A percentile compares a stretch with the other conserved stretches of the same genome.
These are phyloP conservation scores for Drosophila carrolli DNA, from an alignment of 1,140 invertebrate genomes.

Conservation along the genomic window DNA sequence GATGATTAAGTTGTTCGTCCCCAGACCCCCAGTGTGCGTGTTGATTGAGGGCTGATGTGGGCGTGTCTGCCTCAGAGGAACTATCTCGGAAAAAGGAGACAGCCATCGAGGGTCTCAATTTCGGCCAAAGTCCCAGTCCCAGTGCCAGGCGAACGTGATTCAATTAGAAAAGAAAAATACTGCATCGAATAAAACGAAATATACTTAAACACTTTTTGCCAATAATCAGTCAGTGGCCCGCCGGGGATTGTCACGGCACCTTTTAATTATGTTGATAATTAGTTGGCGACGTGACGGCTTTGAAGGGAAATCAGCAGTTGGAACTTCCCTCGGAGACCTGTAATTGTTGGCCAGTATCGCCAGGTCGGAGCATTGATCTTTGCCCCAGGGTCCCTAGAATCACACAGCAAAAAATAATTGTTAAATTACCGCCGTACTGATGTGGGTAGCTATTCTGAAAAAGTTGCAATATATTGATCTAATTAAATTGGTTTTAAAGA, in stretches of 20 bases:
- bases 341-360: slow-evolving; percentile 2
- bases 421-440: too few relatives aligned
- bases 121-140: slow-evolving; percentile 10
- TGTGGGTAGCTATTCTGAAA: too few relatives aligned
- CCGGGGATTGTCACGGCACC: slow-evolving; percentile 58
- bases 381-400: too few relatives aligned
- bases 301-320: slow-evolving; percentile 27
- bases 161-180: slow-evolving; percentile 66
- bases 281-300: slow-evolving; percentile 69
- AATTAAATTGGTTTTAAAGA: too few relatives aligned
- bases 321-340: slow-evolving; percentile 1
- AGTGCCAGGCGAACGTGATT: slow-evolving; percentile 59
- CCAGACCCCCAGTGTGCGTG: slow-evolving; percentile 50
- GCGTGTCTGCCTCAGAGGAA: slow-evolving; percentile 41
- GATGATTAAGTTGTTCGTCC: slow-evolving; percentile 78
- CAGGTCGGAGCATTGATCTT: slow-evolving; percentile 12
- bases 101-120: slow-evolving; percentile 32
- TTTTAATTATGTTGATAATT: slow-evolving; percentile 77
- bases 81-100: slow-evolving; percentile 36
- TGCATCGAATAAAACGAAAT: slow-evolving; percentile 43
- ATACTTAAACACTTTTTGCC: slow-evolving; percentile 53
- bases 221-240: slow-evolving; percentile 69
- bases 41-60: slow-evolving; percentile 57
- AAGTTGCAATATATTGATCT: too few relatives aligned
- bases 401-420: slow-evolving; percentile 16